Evolutionary conservation across 2,888 invertebrate species (phyloP).

Genomic region (Mamestra brassicae): DNA sequence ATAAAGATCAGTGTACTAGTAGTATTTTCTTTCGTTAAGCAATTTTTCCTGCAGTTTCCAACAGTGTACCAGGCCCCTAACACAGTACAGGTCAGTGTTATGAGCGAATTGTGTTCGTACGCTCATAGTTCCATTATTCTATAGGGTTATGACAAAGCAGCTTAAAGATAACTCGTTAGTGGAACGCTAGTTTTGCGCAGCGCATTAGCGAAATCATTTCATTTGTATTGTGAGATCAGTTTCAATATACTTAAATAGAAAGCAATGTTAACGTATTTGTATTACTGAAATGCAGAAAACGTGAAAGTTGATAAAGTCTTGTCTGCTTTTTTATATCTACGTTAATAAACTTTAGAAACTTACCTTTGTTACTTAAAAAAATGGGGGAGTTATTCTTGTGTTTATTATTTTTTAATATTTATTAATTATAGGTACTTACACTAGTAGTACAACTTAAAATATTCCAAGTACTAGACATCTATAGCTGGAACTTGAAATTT

Average conservation of each 20-base stretch:
- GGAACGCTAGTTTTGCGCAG: constrained; percentile 75
- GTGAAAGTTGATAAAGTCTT: not conserved
- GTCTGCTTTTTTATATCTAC: not conserved
- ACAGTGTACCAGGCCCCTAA: constrained; percentile 55
- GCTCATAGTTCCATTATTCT: constrained; percentile 76
- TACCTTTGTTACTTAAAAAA: not conserved
- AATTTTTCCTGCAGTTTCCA: not conserved
- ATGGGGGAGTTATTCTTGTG: not conserved
- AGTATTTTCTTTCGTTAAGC: not conserved
- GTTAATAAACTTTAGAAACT: not conserved
- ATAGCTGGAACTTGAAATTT: not conserved
- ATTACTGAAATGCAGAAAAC: constrained; percentile 22
- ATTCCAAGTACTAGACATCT: too few species aligned
- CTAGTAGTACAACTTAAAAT: too few species aligned
- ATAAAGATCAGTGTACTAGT: not conserved
- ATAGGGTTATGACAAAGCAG: constrained; percentile 83
- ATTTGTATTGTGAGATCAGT: constrained; percentile 54
- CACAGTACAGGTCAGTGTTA: constrained; percentile 68
- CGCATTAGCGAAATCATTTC: constrained; percentile 64
- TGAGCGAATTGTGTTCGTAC: constrained; percentile 75
- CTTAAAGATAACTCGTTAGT: constrained; percentile 84
- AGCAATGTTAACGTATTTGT: not conserved
- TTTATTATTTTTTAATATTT: too few species aligned
- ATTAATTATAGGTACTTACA: too few species aligned
- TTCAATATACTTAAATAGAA: constrained; percentile 15